Evolutionary conservation across 1,140 invertebrate species (phyloP).

Genomic region (Achatina immaculata): DNA sequence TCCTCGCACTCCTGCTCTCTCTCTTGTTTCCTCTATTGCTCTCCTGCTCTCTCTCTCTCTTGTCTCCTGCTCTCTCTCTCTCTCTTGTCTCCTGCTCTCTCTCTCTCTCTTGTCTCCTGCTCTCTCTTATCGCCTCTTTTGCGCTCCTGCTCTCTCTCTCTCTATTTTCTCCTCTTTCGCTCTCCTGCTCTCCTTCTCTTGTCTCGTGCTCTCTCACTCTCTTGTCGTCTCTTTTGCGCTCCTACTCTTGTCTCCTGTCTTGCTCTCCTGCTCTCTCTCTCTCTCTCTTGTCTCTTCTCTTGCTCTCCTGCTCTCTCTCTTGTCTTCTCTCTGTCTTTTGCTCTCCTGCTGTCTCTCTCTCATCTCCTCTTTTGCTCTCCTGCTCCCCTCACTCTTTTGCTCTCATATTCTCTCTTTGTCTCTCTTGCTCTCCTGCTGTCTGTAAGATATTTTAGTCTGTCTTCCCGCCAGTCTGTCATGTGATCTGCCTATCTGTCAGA

Average conservation of each 20-base stretch:
- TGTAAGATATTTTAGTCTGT: too few relatives aligned
- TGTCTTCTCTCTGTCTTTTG: neutral
- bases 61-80: too few relatives aligned
- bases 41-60: too few relatives aligned
- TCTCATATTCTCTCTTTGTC: neutral
- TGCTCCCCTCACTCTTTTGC: neutral
- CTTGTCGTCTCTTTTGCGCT: neutral
- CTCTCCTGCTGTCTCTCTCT: neutral
- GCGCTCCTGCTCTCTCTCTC: neutral
- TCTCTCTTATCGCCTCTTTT: too few relatives aligned
- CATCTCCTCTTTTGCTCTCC: neutral
- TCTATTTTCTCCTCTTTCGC: neutral
- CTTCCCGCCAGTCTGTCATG: too few relatives aligned
- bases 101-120: too few relatives aligned
- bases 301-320: neutral
- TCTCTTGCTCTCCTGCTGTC: neutral
- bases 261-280: neutral
- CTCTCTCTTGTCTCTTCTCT: neutral
- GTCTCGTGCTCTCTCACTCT: neutral
- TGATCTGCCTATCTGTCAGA: too few relatives aligned
- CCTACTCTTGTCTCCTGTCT: neutral
- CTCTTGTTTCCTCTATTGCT: too few relatives aligned
- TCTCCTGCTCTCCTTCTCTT: constrained; percentile 8
- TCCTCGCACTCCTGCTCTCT: too few relatives aligned
- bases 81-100: too few relatives aligned